These are phyloP conservation scores for Pampusana beccarii DNA, from an alignment of 2,113 vertebrate species.

Conservation along the genomic window DNA sequence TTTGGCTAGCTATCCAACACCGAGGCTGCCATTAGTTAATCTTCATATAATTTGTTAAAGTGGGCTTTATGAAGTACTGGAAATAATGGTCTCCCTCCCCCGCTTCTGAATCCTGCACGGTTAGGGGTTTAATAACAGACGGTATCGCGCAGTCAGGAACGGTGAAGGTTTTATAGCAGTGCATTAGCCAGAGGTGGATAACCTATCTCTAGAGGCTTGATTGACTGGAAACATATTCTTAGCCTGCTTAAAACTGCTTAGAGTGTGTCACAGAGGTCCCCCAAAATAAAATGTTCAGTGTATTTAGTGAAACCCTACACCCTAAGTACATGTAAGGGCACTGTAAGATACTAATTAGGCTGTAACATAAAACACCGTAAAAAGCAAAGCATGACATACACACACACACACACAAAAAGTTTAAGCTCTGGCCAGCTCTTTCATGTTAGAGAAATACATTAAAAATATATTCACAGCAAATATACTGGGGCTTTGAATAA, in stretches of 20 bases:
- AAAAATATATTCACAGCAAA: slow-evolving; percentile 60
- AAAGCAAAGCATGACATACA: slow-evolving; percentile 53
- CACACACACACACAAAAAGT: slow-evolving; percentile 6
- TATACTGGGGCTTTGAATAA: slow-evolving; percentile 25
- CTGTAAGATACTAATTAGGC: slow-evolving; percentile 65
- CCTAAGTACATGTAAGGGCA: slow-evolving; percentile 62
- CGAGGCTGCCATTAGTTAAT: slow-evolving; percentile 52
- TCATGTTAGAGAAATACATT: slow-evolving; percentile 52
- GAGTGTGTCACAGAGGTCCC: slow-evolving; percentile 47
- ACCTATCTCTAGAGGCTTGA: slow-evolving; percentile 53
- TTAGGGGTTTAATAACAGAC: slow-evolving; percentile 53
- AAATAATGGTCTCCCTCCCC: slow-evolving; percentile 20
- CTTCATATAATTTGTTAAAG: slow-evolving; percentile 50
- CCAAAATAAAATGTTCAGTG: slow-evolving; percentile 54
- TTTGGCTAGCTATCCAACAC: background rate
- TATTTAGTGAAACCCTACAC: slow-evolving; percentile 60
- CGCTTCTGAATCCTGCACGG: background rate
- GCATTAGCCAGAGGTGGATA: slow-evolving; percentile 58
- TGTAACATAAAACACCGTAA: slow-evolving; percentile 72
- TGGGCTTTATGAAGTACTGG: slow-evolving; percentile 48
- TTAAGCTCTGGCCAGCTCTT: slow-evolving; percentile 29
- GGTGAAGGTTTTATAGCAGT: slow-evolving; percentile 46
- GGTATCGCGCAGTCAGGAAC: slow-evolving; percentile 1
- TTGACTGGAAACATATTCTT: slow-evolving; percentile 59
- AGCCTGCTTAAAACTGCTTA: slow-evolving; percentile 58